A percentile compares a stretch with the other conserved stretches of the same genome.
Evolutionary conservation across 2,797 vertebrate genomes (phyloP).

Genomic region (Tragopan temminckii): DNA sequence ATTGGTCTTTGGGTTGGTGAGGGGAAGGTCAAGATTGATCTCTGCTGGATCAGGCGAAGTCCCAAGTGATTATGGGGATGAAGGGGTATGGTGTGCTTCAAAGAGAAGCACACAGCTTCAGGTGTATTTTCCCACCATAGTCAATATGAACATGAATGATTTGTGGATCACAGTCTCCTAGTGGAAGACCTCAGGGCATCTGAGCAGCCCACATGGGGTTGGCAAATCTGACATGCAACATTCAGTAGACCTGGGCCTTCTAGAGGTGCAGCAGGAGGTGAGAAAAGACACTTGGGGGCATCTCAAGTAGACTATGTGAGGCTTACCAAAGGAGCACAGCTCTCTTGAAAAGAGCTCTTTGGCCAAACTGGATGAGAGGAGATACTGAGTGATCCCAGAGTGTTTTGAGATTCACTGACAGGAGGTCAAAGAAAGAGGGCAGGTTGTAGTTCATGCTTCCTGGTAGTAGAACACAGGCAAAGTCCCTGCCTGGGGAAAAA

Average conservation of each 20-base stretch:
- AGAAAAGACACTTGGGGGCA: not conserved
- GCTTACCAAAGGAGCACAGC: not conserved
- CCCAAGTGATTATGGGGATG: not conserved
- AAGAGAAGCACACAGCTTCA: not conserved
- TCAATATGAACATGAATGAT: not conserved
- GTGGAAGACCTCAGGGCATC: not conserved
- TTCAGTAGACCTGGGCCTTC: not conserved
- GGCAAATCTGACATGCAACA: not conserved
- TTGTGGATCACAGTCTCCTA: not conserved
- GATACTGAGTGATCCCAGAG: not conserved
- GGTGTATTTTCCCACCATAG: not conserved
- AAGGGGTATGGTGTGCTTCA: not conserved
- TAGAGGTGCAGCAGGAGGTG: not conserved
- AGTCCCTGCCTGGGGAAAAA: not conserved
- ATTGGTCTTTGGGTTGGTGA: not conserved
- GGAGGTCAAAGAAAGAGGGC: not conserved
- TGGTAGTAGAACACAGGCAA: not conserved
- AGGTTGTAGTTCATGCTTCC: not conserved
- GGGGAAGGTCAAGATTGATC: not conserved
- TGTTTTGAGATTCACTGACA: not conserved
- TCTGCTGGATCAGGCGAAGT: not conserved
- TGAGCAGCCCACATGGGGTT: not conserved
- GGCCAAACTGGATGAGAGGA: not conserved
- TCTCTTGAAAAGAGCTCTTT: not conserved
- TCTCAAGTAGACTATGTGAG: accelerated